A percentile compares a stretch with the other conserved stretches of the same genome.
Conservation (phyloP, 1,140 invertebrate species). For the Drosophila setifemur region DNA sequence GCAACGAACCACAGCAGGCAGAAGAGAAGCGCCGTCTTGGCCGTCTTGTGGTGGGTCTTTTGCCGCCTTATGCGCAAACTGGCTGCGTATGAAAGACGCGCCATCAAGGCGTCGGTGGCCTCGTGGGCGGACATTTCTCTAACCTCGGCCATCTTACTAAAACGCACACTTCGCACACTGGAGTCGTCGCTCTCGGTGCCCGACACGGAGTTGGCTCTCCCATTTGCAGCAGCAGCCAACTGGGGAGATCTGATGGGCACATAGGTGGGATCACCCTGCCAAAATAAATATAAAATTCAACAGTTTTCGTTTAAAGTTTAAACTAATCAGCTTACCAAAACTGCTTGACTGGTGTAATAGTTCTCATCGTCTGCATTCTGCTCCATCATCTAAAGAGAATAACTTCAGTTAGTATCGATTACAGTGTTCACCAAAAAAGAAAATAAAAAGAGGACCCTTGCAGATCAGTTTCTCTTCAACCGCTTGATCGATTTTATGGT, state of each 20-base stretch:
- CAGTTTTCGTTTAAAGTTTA: background rate
- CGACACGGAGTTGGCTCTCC: slow-evolving; percentile 85
- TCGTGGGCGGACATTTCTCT: slow-evolving; percentile 91
- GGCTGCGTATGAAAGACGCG: slow-evolving; percentile 92
- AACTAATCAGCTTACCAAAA: slow-evolving; percentile 21
- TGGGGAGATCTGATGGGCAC: slow-evolving; percentile 90
- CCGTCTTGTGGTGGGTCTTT: slow-evolving; percentile 85
- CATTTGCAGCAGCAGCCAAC: slow-evolving; percentile 10
- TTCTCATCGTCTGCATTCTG: slow-evolving; percentile 86
- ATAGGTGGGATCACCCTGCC: slow-evolving; percentile 91
- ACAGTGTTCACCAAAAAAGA: too few species aligned
- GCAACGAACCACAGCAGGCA: slow-evolving; percentile 88
- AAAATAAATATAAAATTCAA: slow-evolving; percentile 29
- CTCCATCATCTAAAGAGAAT: slow-evolving; percentile 85
- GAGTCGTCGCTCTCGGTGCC: slow-evolving; percentile 93
- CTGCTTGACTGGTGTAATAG: slow-evolving; percentile 83
- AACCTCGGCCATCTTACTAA: slow-evolving; percentile 93
- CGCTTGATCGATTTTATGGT: too few species aligned
- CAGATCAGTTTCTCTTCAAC: too few species aligned
- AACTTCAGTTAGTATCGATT: background rate
- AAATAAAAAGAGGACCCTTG: too few species aligned
- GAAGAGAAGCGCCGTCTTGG: slow-evolving; percentile 89
- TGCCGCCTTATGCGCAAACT: slow-evolving; percentile 86
- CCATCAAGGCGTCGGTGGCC: slow-evolving; percentile 92
- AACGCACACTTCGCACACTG: slow-evolving; percentile 89